These are phyloP conservation scores for Caprella mutica DNA, from an alignment of 2,888 invertebrate species.

Conservation along the genomic window DNA sequence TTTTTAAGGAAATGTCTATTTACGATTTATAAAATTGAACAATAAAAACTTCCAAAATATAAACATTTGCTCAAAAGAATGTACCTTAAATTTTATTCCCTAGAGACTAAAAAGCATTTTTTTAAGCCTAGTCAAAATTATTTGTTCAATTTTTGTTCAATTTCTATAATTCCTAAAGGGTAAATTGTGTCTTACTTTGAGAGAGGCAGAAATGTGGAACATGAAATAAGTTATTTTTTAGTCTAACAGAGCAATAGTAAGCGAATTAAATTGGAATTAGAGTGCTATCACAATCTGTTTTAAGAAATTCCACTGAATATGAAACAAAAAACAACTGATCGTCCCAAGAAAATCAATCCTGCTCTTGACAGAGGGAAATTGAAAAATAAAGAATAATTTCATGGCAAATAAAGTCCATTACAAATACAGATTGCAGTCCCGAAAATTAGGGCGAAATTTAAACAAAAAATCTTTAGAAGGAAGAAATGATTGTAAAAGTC, in stretches of 20 bases:
- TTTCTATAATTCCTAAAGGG: too few species aligned
- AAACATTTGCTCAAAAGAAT: too few species aligned
- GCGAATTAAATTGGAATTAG: neutral
- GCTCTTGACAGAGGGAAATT: neutral
- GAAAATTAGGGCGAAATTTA: neutral
- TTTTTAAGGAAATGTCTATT: too few species aligned
- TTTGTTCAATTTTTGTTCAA: too few species aligned
- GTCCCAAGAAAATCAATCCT: too few species aligned
- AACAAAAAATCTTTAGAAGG: neutral
- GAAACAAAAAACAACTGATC: too few species aligned
- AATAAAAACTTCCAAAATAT: too few species aligned
- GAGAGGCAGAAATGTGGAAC: neutral
- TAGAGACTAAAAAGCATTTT: too few species aligned
- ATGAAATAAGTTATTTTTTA: neutral
- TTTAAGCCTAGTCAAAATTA: too few species aligned
- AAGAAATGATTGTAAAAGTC: neutral
- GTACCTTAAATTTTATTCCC: too few species aligned
- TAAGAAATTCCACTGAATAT: neutral
- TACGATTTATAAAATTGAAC: too few species aligned
- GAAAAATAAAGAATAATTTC: neutral
- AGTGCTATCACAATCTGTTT: neutral
- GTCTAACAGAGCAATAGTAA: neutral
- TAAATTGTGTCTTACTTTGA: too few species aligned
- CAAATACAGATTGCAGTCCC: neutral
- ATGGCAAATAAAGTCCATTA: neutral